Evolutionary conservation across 2,113 vertebrate genomes (phyloP), one percentile per base, ranked within the genome.

Genomic region (Dipodomys merriami): DNA sequence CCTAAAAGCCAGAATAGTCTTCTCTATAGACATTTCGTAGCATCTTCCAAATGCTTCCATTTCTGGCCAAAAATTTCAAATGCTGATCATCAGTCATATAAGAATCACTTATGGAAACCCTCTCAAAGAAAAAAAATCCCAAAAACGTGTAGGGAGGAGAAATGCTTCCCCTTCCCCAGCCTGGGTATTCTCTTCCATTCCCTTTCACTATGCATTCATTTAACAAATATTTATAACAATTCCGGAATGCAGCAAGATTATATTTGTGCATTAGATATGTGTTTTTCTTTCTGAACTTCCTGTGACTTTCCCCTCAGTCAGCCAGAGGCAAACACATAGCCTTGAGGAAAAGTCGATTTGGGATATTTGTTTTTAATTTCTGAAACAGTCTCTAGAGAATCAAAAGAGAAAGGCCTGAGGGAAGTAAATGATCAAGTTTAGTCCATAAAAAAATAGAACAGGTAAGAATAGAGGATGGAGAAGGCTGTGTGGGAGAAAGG

Each of bases 291-390:
- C 93, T 96, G 84, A 93, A 90, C 62, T 89, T 89, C 82, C 67
- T 57, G n/a, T 74, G 60, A 95, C 90, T 94, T 91, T 67, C 35
- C 93, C 79, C 29, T 46, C 18, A 91, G 88, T 73, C 90, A 87
- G 93, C 95, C 71, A 33, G 69, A 95, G 91, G 95, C 93, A 94
- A 96, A 84, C 81, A 87, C 91, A 90, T 64, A 93, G 93, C 96
- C 96, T 88, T 85, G 93, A 95, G 91, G 83, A 91, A n/a, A 94
- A 95, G 91, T 85, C 74, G 33, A 30, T 95, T 95, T 93, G 2
- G 78, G 83, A 64, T 95, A 93, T 97, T 94, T 96, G 95, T 91
- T 95, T 95, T 95, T 93, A 87, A 95, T 95, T 95, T 96, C 90
- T 76, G 76, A 93, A 95, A 85, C 35, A 76, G 73, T 94, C 94